Percentiles rank a stretch among this genome's conserved stretches.
phyloP scores from a whole-genome alignment of 2,797 vertebrate genomes.

The Oreochromis grahami region DNA sequence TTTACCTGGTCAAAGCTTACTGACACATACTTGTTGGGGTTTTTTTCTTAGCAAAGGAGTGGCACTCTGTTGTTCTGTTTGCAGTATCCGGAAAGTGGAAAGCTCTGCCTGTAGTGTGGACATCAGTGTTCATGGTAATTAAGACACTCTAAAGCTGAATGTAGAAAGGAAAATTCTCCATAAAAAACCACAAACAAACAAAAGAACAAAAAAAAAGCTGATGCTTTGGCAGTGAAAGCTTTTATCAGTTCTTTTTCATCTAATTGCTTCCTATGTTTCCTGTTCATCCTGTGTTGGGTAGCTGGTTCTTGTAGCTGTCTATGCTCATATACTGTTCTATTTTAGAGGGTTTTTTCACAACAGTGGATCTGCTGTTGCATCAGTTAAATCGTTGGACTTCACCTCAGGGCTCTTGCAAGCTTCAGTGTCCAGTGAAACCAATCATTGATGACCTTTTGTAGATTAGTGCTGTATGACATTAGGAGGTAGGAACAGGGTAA shows the following conservation, averaged over 20 bases:
- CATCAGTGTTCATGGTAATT: not conserved
- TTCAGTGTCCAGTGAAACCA: not conserved
- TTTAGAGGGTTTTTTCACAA: not conserved
- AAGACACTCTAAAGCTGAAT: not conserved
- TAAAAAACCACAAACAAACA: not conserved
- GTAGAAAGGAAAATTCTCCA: not conserved
- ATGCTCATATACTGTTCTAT: not conserved
- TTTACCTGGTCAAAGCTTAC: not conserved
- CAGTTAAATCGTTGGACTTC: slow-evolving; percentile 1
- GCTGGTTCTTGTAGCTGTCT: not conserved
- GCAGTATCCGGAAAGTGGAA: not conserved
- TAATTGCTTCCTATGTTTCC: not conserved
- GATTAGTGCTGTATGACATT: not conserved
- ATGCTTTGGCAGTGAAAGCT: not conserved
- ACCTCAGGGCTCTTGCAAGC: not conserved
- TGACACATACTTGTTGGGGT: not conserved
- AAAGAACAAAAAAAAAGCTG: not conserved
- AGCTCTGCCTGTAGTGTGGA: not conserved
- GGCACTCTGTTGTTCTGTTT: not conserved
- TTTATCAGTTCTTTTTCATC: not conserved
- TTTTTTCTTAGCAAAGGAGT: not conserved
- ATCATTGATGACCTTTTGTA: not conserved
- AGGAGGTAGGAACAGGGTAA: not conserved
- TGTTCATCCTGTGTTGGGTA: not conserved
- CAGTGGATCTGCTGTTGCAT: not conserved